Evolutionary conservation across 2,797 vertebrate genomes (phyloP).

Genomic region (Melanotaenia parkinsoni): DNA sequence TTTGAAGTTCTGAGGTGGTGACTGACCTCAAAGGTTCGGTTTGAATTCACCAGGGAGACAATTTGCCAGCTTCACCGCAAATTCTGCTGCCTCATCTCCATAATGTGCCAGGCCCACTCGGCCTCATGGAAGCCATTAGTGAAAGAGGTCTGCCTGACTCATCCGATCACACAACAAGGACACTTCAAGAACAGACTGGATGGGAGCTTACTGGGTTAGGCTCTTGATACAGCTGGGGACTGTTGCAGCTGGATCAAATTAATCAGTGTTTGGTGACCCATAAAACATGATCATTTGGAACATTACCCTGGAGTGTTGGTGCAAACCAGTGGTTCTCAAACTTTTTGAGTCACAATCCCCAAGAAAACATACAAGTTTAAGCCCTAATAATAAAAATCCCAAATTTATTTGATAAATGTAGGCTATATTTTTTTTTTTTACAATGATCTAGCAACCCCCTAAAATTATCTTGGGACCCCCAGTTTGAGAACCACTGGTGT

Average conservation of each 20-base stretch:
- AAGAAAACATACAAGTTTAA: too few relatives aligned
- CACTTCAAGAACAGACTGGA: slow-evolving; percentile 32
- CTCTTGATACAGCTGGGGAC: slow-evolving; percentile 27
- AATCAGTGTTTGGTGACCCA: slow-evolving; percentile 51
- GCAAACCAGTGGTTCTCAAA: too few relatives aligned
- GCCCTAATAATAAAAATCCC: too few relatives aligned
- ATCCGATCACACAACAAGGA: slow-evolving; percentile 50
- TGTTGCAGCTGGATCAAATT: slow-evolving; percentile 42
- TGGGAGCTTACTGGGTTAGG: slow-evolving; percentile 30
- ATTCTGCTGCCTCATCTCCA: slow-evolving; percentile 67
- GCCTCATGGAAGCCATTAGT: slow-evolving; percentile 74
- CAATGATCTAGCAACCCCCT: too few relatives aligned
- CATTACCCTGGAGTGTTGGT: not conserved
- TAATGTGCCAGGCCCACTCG: slow-evolving; percentile 38
- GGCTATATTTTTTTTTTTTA: too few relatives aligned
- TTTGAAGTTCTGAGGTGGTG: slow-evolving; percentile 74
- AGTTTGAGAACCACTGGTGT: not conserved
- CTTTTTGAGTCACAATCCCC: too few relatives aligned
- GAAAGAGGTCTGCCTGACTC: slow-evolving; percentile 62
- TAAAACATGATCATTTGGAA: slow-evolving; percentile 53
- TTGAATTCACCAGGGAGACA: slow-evolving; percentile 36
- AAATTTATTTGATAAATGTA: too few relatives aligned
- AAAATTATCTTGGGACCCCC: too few relatives aligned
- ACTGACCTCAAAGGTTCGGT: slow-evolving; percentile 52
- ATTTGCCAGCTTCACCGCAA: slow-evolving; percentile 70